Evolutionary conservation across 2,888 invertebrate species (phyloP), one percentile per base, ranked within the genome.

Genomic region (Agonopterix arenella): DNA sequence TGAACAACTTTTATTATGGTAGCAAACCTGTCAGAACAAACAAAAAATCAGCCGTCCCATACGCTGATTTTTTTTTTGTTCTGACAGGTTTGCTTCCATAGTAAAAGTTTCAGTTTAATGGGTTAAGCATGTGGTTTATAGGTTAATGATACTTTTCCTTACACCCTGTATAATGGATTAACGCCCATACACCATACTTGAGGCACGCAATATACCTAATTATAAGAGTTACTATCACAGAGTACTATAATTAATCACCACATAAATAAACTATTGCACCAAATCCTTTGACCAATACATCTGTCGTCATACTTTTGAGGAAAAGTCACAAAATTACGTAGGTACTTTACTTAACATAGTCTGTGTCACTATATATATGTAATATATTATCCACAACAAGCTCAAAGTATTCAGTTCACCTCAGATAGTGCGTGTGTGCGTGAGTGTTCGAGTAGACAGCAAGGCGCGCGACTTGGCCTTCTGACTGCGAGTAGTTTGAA

Each of bases 371-470:
- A 40, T n/a, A 40, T 9, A n/a, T 11, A 40, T 40, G 40, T n/a
- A n/a, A n/a, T 40, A 10, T n/a, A n/a, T 40, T 40, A 11, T 5
- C 40, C 8, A 10, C 40, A 4, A 10, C 11, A 40, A 40, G 40
- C 10, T n/a, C 9, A 9, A 40, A n/a, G 40, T 28, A 28, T 28
- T 28, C 28, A 28, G 11, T 40, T n/a, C n/a, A n/a, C 40, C 4
- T 40, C 40, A 10, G 11, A 11, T 0, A 43, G 43, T 43, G 51
- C 41, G 48, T 44, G 52, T 45, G 46, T 50, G 53, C 56, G 56
- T 54, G 56, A 43, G 55, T 47, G 60, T 51, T 53, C 53, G 54
- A 50, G 68, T 64, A 76, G 76, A 75, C 75, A 57, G 74, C 73
- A 66, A 60, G 75, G 75, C 75, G 75, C 69, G 64, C 46, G 57